phyloP scores from a whole-genome alignment of 1,140 invertebrate species.

The Drosophila guanche region DNA sequence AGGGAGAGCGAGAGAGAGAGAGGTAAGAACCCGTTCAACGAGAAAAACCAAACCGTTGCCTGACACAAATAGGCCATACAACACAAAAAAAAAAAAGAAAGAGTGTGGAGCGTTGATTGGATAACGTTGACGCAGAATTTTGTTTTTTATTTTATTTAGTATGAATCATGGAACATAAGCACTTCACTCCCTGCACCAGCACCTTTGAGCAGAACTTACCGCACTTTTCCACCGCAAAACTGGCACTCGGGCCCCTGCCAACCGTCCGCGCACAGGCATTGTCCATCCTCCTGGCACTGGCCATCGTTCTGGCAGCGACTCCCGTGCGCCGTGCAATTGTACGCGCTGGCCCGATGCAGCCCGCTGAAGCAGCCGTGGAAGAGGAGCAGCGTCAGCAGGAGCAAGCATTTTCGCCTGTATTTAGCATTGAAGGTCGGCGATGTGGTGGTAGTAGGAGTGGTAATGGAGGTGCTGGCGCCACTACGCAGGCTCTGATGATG shows the following conservation, averaged over 20 bases:
- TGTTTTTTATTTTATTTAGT: slow-evolving; percentile 22
- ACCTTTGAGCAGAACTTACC: slow-evolving; percentile 85
- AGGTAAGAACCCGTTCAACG: slow-evolving; percentile 67
- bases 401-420: slow-evolving; percentile 81
- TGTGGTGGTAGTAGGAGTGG: too few species aligned
- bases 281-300: slow-evolving; percentile 90
- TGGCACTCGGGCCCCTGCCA: slow-evolving; percentile 95
- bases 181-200: too few species aligned
- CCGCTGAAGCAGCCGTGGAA: slow-evolving; percentile 76
- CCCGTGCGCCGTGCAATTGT: slow-evolving; percentile 81
- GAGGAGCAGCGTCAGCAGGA: slow-evolving; percentile 67
- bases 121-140: slow-evolving; percentile 49
- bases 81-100: slow-evolving; percentile 34
- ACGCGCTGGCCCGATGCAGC: slow-evolving; percentile 70
- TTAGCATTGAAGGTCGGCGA: slow-evolving; percentile 80
- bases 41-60: slow-evolving; percentile 75
- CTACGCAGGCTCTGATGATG: slow-evolving; percentile 35
- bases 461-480: slow-evolving; percentile 37
- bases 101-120: slow-evolving; percentile 38
- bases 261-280: slow-evolving; percentile 93
- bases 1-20: slow-evolving; percentile 10
- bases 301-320: slow-evolving; percentile 88
- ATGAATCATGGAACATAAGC: too few species aligned
- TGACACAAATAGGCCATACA: slow-evolving; percentile 74
- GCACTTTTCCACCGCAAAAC: slow-evolving; percentile 95